phyloP scores from a whole-genome alignment of 2,113 vertebrate genomes.

The Alligator sinensis region DNA sequence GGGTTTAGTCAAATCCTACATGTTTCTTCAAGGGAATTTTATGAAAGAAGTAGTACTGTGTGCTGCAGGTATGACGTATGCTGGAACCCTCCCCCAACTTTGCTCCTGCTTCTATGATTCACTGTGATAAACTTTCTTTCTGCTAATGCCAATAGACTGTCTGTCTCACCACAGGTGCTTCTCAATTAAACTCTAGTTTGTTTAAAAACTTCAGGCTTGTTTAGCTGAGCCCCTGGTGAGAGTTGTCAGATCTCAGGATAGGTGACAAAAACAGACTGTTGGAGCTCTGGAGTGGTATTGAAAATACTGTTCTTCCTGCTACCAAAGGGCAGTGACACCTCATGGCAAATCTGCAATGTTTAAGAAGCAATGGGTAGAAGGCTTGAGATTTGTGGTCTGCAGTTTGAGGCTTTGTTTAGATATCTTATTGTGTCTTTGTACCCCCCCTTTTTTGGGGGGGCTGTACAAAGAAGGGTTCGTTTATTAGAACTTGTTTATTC shows the following conservation, averaged over 20 bases:
- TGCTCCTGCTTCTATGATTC: background rate
- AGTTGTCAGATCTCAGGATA: constrained; percentile 57
- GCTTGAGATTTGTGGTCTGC: background rate
- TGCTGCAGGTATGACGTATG: constrained; percentile 70
- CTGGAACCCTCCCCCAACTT: background rate
- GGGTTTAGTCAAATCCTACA: constrained; percentile 70
- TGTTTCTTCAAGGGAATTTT: constrained; percentile 53
- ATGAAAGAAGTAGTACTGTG: constrained; percentile 67
- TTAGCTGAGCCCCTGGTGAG: constrained; percentile 65
- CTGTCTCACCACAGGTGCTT: constrained; percentile 49
- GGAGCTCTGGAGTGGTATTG: constrained; percentile 37
- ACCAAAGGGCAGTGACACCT: constrained; percentile 29
- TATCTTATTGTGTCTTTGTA: constrained; percentile 27
- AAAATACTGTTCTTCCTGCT: constrained; percentile 21
- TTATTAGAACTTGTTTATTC: background rate
- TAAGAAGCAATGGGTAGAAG: constrained; percentile 19
- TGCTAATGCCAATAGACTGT: constrained; percentile 19
- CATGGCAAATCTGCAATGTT: constrained; percentile 22
- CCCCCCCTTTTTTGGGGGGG: background rate
- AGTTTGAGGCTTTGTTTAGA: background rate
- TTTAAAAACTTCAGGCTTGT: constrained; percentile 69
- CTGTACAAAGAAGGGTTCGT: background rate
- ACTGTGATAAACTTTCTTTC: constrained; percentile 43
- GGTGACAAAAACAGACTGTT: constrained; percentile 61
- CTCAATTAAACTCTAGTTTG: constrained; percentile 74